Base-by-base conservation (phyloP, 1,140 invertebrate species). In the Drosophila pandora region DNA sequence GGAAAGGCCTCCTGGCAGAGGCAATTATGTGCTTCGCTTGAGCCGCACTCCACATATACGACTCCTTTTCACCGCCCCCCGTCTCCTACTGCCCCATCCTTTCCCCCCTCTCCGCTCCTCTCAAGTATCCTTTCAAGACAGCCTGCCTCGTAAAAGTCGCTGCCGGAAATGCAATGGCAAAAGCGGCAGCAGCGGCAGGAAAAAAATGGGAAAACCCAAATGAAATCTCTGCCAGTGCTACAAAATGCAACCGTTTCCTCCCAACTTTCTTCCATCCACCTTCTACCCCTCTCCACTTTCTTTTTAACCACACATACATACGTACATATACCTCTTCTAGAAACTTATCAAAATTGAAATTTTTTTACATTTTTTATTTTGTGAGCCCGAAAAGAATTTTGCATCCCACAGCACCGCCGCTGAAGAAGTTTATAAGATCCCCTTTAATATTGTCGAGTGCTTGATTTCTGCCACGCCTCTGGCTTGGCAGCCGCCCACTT, bases 401-500 rank as follows among this genome's bases (percentile, higher is more conserved):
- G 60, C 61, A 41, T 87, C 58, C 64, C 65, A 25, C 37, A 63
- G 50, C 48, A 41, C 58, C 34, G 53, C 32, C 17, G 4, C 58
- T 79, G 64, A 77, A 76, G 64, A 88, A 88, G 71, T 88, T 87
- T 79, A 79, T 88, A 83, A 79, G 83, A 88, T 65, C 76, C 78
- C 79, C 83, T 88, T 88, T 88, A 88, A 88, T 88, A 88, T 83
- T 83, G 79, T 88, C 79, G 83, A 88, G 83, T 88, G 79, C 82
- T 81, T 78, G 81, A 87, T 78, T 88, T 82, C 49, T 72, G 58
- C 59, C 54, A 74, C 37, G 28, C 34, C 68, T 45, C 21, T 43
- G 30, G 23, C 7, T 28, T 7, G 8, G 21, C 8, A 8, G 21
- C 2, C 17, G 3, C n/a, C 9, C 23, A 17, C 13, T 4, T 62